These are phyloP conservation scores for Ceriagrion tenellum DNA, from an alignment of 2,888 invertebrate genomes.

Conservation along the genomic window DNA sequence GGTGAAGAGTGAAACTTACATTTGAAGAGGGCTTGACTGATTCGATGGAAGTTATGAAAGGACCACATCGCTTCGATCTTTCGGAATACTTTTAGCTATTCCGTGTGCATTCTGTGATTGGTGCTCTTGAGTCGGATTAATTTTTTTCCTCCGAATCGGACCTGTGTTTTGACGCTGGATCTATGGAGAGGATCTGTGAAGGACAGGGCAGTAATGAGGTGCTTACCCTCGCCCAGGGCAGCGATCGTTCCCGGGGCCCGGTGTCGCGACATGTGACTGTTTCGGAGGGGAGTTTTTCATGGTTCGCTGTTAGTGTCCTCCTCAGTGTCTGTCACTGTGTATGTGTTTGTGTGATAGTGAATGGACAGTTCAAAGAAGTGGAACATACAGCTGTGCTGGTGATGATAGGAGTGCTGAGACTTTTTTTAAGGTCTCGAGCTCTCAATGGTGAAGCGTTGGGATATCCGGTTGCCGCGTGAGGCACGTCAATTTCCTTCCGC, in stretches of 20 bases:
- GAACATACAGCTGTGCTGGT: not conserved
- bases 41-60: not conserved
- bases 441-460: not conserved
- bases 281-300: not conserved
- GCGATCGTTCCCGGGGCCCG: not conserved
- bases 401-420: not conserved
- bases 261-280: not conserved
- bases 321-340: not conserved
- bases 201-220: not conserved
- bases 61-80: not conserved
- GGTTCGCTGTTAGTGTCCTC: not conserved
- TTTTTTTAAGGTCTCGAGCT: not conserved
- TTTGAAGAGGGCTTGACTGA: not conserved
- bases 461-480: not conserved
- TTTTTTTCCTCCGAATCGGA: conserved; percentile 4
- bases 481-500: not conserved
- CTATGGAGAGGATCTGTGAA: not conserved
- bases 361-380: not conserved
- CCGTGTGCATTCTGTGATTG: conserved; percentile 17
- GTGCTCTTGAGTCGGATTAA: conserved; percentile 22
- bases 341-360: not conserved
- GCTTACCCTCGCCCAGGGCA: not conserved
- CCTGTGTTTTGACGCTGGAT: not conserved
- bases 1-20: not conserved
- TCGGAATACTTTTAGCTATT: not conserved